Evolutionary conservation across 2,797 vertebrate genomes (phyloP), one percentile per base, ranked within the genome.

Genomic region (Notolepis coatsorum): DNA sequence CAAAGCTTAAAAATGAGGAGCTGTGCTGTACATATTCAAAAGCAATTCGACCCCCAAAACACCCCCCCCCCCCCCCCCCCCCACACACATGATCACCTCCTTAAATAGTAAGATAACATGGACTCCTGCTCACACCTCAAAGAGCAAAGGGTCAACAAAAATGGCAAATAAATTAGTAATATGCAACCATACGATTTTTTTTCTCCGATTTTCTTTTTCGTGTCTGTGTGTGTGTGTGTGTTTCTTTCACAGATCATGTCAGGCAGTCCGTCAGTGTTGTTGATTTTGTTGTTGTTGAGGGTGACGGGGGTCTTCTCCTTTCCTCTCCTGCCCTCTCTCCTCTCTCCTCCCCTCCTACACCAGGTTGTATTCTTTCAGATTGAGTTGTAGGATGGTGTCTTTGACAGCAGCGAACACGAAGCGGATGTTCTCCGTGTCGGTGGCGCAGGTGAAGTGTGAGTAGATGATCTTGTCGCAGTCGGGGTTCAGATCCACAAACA

Each of bases 391-490:
- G 83, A 98, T 97, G 46, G 96, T 97, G 94, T 98, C 96, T 90
- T 98, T 98, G 93, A 98, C 96, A 18, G 96, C 96, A 17, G 96
- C 96, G 54, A 98, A 98, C 90, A 98, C 96, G 0, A 97, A 98
- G 64, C 96, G 96, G 82, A 98, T 98, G 77, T 98, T 98, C 92
- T 98, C 96, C 51, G 96, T 98, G 88, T 98, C 96, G 55, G 96
- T 98, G 93, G 96, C 96, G 12, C 96, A 97, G 4, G 96, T 98
- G 95, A 98, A 98, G 91, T 98, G 96, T 41, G 96, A 98, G 92
- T 98, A 97, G 94, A 98, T 97, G 73, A 98, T 97, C 93, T 97
- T 98, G 80, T 98, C 96, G 85, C 95, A 96, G 89, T 98, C 96
- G 58, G 96, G 96, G 76, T 98, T 98, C 91, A 98, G 95, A 84